A percentile compares a stretch with the other conserved stretches of the same genome.
These are phyloP conservation scores for Bemisia tabaci DNA, from an alignment of 1,140 invertebrate genomes.

Conservation along the genomic window DNA sequence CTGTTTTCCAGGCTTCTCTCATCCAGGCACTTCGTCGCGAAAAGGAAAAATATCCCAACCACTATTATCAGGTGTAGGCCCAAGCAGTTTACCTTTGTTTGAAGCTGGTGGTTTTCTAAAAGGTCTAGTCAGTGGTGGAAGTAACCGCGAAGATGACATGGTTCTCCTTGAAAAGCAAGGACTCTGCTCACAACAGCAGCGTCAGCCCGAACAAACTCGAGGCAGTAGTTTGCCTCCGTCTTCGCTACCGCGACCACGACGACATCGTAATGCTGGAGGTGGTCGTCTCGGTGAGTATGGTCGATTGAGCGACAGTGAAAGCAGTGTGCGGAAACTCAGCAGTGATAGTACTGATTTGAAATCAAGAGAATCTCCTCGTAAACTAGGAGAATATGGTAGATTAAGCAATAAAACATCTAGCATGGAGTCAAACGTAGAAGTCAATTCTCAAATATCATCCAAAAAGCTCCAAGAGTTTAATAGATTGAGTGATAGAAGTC, in stretches of 20 bases:
- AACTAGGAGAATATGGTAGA: conserved; percentile 21
- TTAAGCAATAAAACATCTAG: background rate
- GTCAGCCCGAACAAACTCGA: conserved; percentile 38
- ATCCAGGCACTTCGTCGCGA: conserved; percentile 63
- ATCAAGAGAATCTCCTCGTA: conserved; percentile 16
- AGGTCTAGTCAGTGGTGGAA: conserved; percentile 28
- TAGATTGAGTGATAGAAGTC: conserved; percentile 9
- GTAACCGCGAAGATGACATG: conserved; percentile 43
- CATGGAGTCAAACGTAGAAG: background rate
- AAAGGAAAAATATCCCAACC: conserved; percentile 69
- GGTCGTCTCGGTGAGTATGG: conserved; percentile 24
- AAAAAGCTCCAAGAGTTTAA: background rate
- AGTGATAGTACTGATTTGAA: conserved; percentile 8
- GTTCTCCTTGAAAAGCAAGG: conserved; percentile 60
- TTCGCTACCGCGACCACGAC: conserved; percentile 47
- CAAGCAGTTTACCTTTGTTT: conserved; percentile 15
- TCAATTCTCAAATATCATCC: background rate
- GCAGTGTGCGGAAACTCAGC: conserved; percentile 11
- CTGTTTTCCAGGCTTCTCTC: conserved; percentile 76
- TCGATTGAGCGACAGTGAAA: conserved; percentile 21
- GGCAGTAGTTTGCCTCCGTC: conserved; percentile 46
- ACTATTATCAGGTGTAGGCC: conserved; percentile 58
- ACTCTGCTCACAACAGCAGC: conserved; percentile 53
- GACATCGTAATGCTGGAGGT: conserved; percentile 34
- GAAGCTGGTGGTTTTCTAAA: conserved; percentile 38